Base-by-base conservation (phyloP, 2,888 invertebrate species). In the Eilema sororculum region DNA sequence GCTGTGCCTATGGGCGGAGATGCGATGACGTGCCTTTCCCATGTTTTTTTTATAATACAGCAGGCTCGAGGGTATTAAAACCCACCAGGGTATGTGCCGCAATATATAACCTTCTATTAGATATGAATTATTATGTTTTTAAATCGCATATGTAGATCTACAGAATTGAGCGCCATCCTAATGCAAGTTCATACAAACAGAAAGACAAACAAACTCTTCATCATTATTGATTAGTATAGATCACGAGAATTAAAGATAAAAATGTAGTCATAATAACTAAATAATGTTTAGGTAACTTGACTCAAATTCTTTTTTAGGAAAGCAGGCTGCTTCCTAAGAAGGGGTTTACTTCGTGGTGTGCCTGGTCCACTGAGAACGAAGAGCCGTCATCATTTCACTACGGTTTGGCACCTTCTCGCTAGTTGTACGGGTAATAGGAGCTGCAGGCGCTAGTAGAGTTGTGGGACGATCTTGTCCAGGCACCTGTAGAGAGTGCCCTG, bases 401-500 rank as follows among this genome's bases (percentile, higher is more conserved):
- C 98, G 96, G 87, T 98, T 97, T 8, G 98, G 98, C 73, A 98
- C 97, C 89, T 98, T 97, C 86, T 98, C 98, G 91, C 98, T 98
- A 41, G 98, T 98, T 64, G 97, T 97, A 79, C 98, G 96, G 0
- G 97, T 97, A 77, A 97, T 97, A 61, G 96, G 96, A 8, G 96
- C 95, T 3, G 96, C 96, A 28, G 96, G 96, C 46, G 96, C 96
- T 13, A 84, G 93, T 85, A 74, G 93, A 74, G 70, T 37, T 2
- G 72, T 74, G 0, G 80, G 20, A 2, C 81, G 94, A 0, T 83
- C 85, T 88, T 78, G 89, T 78, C 84, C 94, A 76, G 91, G 96
- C 52, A 97, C 96, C 71, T 96, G 95, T 28, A 97, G 90, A 57
- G 96, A 95, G 13, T 96, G 93, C 13, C 96, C 95, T 68, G 90